A percentile compares a stretch with the other conserved stretches of the same genome.
Evolutionary conservation across 2,888 invertebrate genomes (phyloP).

Genomic region (Cabera pusaria): DNA sequence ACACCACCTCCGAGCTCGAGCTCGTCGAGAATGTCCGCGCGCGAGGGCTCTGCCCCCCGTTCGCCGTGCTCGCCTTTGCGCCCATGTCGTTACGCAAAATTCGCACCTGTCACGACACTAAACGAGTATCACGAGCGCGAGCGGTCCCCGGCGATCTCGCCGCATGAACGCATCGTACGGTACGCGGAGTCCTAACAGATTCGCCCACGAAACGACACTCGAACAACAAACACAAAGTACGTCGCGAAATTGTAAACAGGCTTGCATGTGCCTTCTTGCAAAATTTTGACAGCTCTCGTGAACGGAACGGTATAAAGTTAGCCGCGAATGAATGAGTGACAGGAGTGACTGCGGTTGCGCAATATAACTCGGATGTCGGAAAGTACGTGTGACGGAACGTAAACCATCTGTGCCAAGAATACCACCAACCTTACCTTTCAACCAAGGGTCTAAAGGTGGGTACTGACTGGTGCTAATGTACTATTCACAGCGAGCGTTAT

Average conservation of each 20-base stretch:
- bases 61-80: conserved; percentile 93
- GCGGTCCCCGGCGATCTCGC: conserved; percentile 67
- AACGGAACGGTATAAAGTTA: conserved; percentile 42
- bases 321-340: conserved; percentile 23
- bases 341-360: conserved; percentile 19
- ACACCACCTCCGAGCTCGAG: conserved; percentile 86
- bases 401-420: too few relatives aligned
- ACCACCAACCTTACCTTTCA: too few relatives aligned
- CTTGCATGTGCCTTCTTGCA: conserved; percentile 77
- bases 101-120: conserved; percentile 62
- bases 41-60: conserved; percentile 89
- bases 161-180: conserved; percentile 78
- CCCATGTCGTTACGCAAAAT: conserved; percentile 87
- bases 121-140: conserved; percentile 70
- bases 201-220: conserved; percentile 54
- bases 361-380: conserved; percentile 37
- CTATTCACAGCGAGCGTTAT: too few relatives aligned
- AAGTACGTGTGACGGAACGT: conserved; percentile 5
- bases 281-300: conserved; percentile 75
- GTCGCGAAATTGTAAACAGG: conserved; percentile 78
- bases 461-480: too few relatives aligned
- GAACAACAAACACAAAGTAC: conserved; percentile 61
- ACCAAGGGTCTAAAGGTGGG: too few relatives aligned
- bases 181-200: conserved; percentile 44
- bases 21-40: conserved; percentile 90